Conservation (phyloP, 37 sponge, comb jelly and placozoan genomes). For the Theonella swinhoei region DNA sequence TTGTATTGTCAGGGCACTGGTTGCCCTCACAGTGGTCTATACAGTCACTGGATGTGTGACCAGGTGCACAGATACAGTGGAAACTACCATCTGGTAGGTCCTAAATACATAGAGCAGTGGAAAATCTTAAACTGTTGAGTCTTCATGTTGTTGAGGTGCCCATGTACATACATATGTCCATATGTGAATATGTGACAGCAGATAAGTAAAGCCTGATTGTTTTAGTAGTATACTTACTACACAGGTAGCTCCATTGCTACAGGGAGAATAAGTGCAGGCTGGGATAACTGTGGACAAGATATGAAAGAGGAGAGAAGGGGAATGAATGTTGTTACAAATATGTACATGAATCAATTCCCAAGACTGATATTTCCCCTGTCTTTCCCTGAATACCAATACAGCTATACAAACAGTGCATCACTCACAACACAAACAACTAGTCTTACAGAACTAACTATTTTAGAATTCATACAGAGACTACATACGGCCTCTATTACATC, state of each 20-base stretch:
- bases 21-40: not conserved
- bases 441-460: too few relatives aligned
- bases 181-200: too few relatives aligned
- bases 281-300: not conserved
- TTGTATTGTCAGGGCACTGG: not conserved
- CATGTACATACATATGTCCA: not conserved
- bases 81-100: not conserved
- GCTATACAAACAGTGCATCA: too few relatives aligned
- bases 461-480: too few relatives aligned
- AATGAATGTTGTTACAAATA: too few relatives aligned
- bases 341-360: too few relatives aligned
- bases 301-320: too few relatives aligned
- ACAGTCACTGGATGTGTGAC: not conserved
- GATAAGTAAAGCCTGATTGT: too few relatives aligned
- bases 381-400: too few relatives aligned
- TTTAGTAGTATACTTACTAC: slow-evolving; percentile 19
- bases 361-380: too few relatives aligned
- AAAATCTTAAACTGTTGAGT: not conserved
- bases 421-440: too few relatives aligned
- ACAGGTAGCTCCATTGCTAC: slow-evolving; percentile 23
- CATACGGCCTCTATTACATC: too few relatives aligned
- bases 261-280: slow-evolving; percentile 9
- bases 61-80: not conserved
- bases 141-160: not conserved
- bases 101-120: not conserved